Evolutionary conservation across 2,113 vertebrate species (phyloP), one percentile per base, ranked within the genome.

Genomic region (Myiagra hebetior): DNA sequence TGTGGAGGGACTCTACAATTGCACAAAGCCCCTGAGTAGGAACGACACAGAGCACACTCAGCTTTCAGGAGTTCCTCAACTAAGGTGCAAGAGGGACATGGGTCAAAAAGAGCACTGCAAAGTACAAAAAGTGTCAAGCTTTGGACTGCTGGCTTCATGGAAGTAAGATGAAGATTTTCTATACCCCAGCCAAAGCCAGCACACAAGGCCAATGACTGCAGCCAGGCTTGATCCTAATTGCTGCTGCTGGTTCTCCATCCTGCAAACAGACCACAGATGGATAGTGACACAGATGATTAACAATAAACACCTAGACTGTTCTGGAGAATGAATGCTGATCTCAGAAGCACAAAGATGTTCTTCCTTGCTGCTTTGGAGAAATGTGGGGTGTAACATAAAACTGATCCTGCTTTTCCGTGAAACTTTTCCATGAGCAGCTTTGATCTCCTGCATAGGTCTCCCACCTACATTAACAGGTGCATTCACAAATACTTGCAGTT

Each of bases 41-140:
- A 57, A 20, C 0, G 1, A 59, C 3, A 9, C 41, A 37, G 42
- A 70, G 26, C 3, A 10, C 44, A 13, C 47, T 59, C 57, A 14
- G 33, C 33, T 84, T 55, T 24, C 53, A 12, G 31, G 37, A 65
- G 46, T 4, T 81, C 60, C 60, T 85, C 11, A 4, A 22, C 52
- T 49, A 37, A 46, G 56, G 26, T 23, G 13, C 33, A 59, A 35
- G 7, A 20, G 22, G 21, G 3, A 70, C 46, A 22, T 5, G 4
- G 50, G 16, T 23, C 53, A 65, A 39, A 10, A 30, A 18, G 28
- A 41, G 22, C 28, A 27, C 18, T 53, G 44, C 37, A 35, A 83
- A 72, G 49, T 16, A 35, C 6, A 64, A 63, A 72, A 23, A 14
- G 11, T 3, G 7, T 33, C 35, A 30, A 33, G 19, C 21, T 76